Evolutionary conservation across 1,140 invertebrate species (phyloP).

Genomic region (Dendrolimus kikuchii): DNA sequence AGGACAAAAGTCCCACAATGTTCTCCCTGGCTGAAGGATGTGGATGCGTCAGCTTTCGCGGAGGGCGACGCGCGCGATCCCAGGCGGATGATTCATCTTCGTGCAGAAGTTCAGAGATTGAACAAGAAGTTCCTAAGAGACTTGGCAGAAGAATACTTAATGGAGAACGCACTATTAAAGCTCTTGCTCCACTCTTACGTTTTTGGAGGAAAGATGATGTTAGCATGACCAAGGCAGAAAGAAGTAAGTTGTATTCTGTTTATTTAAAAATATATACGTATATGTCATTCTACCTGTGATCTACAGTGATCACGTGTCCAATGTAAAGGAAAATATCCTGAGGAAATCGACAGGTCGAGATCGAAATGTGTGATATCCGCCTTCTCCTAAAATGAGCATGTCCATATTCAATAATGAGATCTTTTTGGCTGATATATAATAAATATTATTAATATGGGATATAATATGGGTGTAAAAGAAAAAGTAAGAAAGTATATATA

Average conservation of each 20-base stretch:
- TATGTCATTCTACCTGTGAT: too few relatives aligned
- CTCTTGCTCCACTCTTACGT: constrained; percentile 70
- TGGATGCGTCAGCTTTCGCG: constrained; percentile 64
- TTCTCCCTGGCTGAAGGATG: constrained; percentile 63
- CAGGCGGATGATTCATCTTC: constrained; percentile 73
- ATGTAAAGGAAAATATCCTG: too few relatives aligned
- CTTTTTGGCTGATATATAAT: too few relatives aligned
- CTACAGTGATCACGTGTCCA: too few relatives aligned
- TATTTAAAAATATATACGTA: too few relatives aligned
- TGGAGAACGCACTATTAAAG: constrained; percentile 61
- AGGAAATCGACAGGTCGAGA: too few relatives aligned
- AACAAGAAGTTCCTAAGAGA: constrained; percentile 62
- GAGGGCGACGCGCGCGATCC: constrained; percentile 54
- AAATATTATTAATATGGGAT: too few relatives aligned
- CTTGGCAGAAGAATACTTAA: constrained; percentile 44
- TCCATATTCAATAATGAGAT: too few relatives aligned
- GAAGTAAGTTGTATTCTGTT: constrained; percentile 73
- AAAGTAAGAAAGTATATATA: too few relatives aligned
- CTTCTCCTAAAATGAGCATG: too few relatives aligned
- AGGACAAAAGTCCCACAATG: constrained; percentile 63
- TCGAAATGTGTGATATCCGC: too few relatives aligned
- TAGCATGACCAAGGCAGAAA: constrained; percentile 79
- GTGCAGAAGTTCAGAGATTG: constrained; percentile 74
- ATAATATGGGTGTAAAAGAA: too few relatives aligned
- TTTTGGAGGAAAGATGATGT: constrained; percentile 75